Evolutionary conservation across 2,888 invertebrate species (phyloP).

Genomic region (Caenorhabditis macrosperma): DNA sequence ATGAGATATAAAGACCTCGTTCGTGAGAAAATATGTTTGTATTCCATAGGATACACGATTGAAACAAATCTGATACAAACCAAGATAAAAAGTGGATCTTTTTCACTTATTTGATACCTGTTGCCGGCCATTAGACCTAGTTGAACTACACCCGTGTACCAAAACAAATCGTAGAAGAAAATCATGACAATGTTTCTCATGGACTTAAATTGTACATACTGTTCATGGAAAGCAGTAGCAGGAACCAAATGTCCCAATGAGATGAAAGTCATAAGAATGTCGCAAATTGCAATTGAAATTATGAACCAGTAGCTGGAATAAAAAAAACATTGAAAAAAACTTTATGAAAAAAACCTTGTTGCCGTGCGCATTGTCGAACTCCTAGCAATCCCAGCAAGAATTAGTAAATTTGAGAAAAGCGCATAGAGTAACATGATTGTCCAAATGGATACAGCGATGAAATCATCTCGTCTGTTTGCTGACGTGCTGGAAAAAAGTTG

Average conservation of each 20-base stretch:
- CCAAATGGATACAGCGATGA: conserved; percentile 76
- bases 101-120: no score
- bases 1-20: conserved; percentile 63
- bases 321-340: background rate
- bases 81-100: background rate
- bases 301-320: conserved; percentile 78
- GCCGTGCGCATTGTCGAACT: conserved; percentile 73
- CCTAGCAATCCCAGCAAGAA: conserved; percentile 72
- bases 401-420: conserved; percentile 74
- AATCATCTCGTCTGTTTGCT: conserved; percentile 73
- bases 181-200: conserved; percentile 74
- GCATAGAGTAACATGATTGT: conserved; percentile 74
- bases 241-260: conserved; percentile 75
- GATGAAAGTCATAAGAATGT: conserved; percentile 77
- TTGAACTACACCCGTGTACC: conserved; percentile 79
- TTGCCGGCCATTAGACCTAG: conserved; percentile 78
- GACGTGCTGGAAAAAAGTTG: conserved; percentile 70
- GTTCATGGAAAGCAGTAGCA: conserved; percentile 76
- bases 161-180: conserved; percentile 78
- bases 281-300: conserved; percentile 76
- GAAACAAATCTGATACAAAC: conserved; percentile 74
- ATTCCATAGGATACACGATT: conserved; percentile 78
- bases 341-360: conserved; percentile 68
- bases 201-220: conserved; percentile 70
- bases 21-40: conserved; percentile 75